phyloP scores from a whole-genome alignment of 2,888 invertebrate species.

The Thymelicus lineola region DNA sequence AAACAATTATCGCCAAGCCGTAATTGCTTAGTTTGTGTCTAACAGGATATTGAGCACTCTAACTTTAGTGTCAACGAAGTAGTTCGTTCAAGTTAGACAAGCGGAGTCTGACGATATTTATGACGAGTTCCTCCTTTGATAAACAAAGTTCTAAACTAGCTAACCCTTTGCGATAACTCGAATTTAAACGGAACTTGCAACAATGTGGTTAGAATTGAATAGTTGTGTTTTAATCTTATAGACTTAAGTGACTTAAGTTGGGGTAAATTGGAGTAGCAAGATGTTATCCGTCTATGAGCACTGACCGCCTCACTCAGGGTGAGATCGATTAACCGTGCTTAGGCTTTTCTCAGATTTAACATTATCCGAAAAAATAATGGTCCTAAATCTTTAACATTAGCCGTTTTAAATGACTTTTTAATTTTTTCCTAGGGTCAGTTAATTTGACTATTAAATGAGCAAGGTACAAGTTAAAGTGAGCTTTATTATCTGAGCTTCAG shows the following conservation, averaged over 20 bases:
- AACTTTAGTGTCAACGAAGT: conserved; percentile 73
- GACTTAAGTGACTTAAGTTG: conserved; percentile 46
- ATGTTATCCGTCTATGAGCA: neutral
- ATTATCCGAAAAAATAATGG: too few relatives aligned
- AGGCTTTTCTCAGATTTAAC: too few relatives aligned
- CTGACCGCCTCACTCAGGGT: too few relatives aligned
- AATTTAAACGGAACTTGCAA: conserved; percentile 69
- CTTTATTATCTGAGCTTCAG: too few relatives aligned
- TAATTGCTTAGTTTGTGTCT: conserved; percentile 60
- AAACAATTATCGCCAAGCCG: conserved; percentile 57
- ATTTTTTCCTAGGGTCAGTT: too few relatives aligned
- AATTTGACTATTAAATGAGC: too few relatives aligned
- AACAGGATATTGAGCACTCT: conserved; percentile 67
- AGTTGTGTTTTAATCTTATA: conserved; percentile 53
- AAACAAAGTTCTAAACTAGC: conserved; percentile 75
- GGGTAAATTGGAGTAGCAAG: neutral
- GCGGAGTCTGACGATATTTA: conserved; percentile 71
- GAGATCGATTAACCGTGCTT: too few relatives aligned
- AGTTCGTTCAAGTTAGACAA: conserved; percentile 70
- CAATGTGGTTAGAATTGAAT: conserved; percentile 68
- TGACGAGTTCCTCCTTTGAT: conserved; percentile 69
- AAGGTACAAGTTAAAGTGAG: too few relatives aligned
- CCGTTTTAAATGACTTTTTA: too few relatives aligned
- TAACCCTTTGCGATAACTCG: conserved; percentile 69
- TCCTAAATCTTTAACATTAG: too few relatives aligned